Conservation (phyloP, 2,888 invertebrate genomes). For the Eilema griseolum region DNA sequence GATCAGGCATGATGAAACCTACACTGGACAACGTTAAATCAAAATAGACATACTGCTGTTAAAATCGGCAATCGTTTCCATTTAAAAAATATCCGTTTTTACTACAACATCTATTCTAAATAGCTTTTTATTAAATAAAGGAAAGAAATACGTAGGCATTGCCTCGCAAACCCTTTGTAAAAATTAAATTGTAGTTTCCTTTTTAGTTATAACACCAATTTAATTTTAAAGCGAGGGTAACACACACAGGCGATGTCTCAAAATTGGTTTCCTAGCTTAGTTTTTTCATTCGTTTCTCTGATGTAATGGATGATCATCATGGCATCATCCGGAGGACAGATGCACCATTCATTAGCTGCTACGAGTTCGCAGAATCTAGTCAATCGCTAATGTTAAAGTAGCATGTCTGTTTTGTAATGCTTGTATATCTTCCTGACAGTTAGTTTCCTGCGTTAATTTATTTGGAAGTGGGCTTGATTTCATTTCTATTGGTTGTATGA, state of each 20-base stretch:
- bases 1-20: not conserved
- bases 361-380: no score
- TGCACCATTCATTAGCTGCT: no score
- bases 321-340: no score
- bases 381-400: not conserved
- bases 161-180: not conserved
- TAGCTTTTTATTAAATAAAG: not conserved
- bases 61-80: not conserved
- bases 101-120: no score
- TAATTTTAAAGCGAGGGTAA: not conserved
- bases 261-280: not conserved
- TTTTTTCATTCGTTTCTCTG: not conserved
- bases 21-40: not conserved
- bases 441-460: not conserved
- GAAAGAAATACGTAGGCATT: not conserved
- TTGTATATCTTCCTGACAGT: not conserved
- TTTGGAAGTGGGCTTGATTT: conserved; percentile 13
- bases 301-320: no score
- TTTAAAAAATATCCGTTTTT: not conserved
- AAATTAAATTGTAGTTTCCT: no score
- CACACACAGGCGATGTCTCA: not conserved
- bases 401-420: conserved; percentile 10
- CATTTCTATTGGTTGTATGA: conserved; percentile 1
- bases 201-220: not conserved
- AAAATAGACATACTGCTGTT: not conserved